Evolutionary conservation across 2,888 invertebrate species (phyloP), one percentile per base, ranked within the genome.

Genomic region (Argynnis bischoffii): DNA sequence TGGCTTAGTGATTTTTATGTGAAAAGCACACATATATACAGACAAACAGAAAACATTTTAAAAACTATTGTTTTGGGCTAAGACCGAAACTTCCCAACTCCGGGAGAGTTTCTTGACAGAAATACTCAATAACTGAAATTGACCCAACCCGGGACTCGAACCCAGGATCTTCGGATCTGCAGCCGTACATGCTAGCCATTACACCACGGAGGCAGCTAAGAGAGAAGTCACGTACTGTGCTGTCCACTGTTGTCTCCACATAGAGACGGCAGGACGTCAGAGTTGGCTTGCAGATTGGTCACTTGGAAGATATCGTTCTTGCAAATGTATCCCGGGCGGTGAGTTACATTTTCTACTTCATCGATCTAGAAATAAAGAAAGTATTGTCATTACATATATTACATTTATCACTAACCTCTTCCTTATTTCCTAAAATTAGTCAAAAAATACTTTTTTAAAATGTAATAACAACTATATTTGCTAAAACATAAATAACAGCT

Each of bases 211-310:
- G 8, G 35, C 35, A 35, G 35, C 35, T 35, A 35, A 6, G 8
- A 6, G 6, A 0, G 8, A 8, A 8, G 35, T 35, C 63, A 86
- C 93, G 90, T 74, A 94, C 94, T 76, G 76, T 95, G 95, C 70
- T 95, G 95, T 14, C 94, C 94, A 54, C 88, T 92, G 74, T 95
- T 95, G 74, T 94, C 93, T 3, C 95, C 95, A 68, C 95, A 95
- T 1, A 95, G 78, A 0, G 90, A 81, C 0, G 94, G 94, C n/a
- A 94, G 65, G 71, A 86, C 78, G 74, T 93, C 93, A 0, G 91
- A 88, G 77, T 92, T 90, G n/a, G 93, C 90, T 26, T 91, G 89
- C 1, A 94, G 76, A 72, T 92, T 91, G 65, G 88, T 87, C 3
- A 93, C 87, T 76, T 88, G 90, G 86, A 94, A 92, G 72, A 91